Percentiles rank a stretch among this genome's conserved stretches.
Conservation (phyloP, 2,888 invertebrate genomes). For the Scaptomyza cyrtandrae region DNA sequence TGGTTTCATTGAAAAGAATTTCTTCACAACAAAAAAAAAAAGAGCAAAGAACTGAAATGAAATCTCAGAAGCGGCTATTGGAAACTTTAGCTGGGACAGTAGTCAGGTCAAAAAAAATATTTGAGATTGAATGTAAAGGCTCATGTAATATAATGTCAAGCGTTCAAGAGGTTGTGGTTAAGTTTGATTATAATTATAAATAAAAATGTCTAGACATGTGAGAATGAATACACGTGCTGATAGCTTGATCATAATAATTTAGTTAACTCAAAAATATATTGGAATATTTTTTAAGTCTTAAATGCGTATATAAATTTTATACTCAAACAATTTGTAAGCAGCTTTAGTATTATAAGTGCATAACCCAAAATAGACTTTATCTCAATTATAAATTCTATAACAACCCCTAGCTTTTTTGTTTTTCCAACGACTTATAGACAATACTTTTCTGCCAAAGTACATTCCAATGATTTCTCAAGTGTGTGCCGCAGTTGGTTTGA, state of each 20-base stretch:
- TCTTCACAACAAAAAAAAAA: slow-evolving; percentile 18
- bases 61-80: slow-evolving; percentile 28
- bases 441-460: slow-evolving; percentile 19
- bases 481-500: slow-evolving; percentile 37
- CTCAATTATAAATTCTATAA: slow-evolving; percentile 20
- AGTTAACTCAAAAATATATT: no score
- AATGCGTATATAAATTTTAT: background rate
- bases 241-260: no score
- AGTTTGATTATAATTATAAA: background rate
- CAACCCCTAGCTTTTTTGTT: slow-evolving; percentile 18
- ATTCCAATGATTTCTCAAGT: slow-evolving; percentile 53
- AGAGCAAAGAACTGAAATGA: slow-evolving; percentile 26
- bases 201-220: background rate
- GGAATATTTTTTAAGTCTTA: no score
- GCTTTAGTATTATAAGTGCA: slow-evolving; percentile 27
- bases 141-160: slow-evolving; percentile 18
- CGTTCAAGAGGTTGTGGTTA: background rate
- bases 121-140: slow-evolving; percentile 20
- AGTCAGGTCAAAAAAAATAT: slow-evolving; percentile 31
- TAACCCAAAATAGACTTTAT: background rate
- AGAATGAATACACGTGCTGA: background rate
- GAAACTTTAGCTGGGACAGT: slow-evolving; percentile 39
- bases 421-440: slow-evolving; percentile 18
- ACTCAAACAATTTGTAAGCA: slow-evolving; percentile 19
- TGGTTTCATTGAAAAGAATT: slow-evolving; percentile 59